Conservation (phyloP, 2,797 vertebrate species). For the Notamacropus eugenii region DNA sequence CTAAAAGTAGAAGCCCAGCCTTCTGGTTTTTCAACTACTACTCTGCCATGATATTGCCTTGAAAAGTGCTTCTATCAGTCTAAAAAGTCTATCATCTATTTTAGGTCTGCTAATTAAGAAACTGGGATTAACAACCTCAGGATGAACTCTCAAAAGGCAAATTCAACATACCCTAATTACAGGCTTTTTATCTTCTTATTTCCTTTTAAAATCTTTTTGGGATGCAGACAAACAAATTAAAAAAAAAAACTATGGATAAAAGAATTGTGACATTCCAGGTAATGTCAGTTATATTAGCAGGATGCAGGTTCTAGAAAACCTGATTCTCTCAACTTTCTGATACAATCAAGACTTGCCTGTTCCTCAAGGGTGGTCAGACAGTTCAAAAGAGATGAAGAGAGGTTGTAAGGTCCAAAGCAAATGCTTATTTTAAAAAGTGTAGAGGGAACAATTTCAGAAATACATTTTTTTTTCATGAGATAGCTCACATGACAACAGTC, state of each 20-base stretch:
- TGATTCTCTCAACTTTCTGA: background rate
- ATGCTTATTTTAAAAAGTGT: background rate
- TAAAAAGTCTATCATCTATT: background rate
- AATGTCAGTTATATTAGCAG: background rate
- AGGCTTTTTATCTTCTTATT: background rate
- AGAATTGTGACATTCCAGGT: background rate
- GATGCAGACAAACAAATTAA: background rate
- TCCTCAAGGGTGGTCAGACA: background rate
- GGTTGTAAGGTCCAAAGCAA: background rate
- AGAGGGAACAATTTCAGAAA: background rate
- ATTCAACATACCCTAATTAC: background rate
- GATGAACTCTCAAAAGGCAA: background rate
- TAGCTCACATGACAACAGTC: background rate
- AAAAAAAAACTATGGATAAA: background rate
- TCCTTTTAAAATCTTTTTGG: background rate
- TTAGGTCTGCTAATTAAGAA: background rate
- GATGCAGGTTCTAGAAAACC: background rate
- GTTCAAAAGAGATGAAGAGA: background rate
- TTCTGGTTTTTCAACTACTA: background rate
- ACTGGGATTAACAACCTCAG: background rate
- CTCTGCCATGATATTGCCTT: background rate
- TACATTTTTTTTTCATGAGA: background rate
- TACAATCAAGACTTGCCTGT: background rate
- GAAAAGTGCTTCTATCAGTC: background rate
- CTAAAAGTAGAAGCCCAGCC: background rate